Evolutionary conservation across 1,140 invertebrate species (phyloP).

Genomic region (Ericerus pela): DNA sequence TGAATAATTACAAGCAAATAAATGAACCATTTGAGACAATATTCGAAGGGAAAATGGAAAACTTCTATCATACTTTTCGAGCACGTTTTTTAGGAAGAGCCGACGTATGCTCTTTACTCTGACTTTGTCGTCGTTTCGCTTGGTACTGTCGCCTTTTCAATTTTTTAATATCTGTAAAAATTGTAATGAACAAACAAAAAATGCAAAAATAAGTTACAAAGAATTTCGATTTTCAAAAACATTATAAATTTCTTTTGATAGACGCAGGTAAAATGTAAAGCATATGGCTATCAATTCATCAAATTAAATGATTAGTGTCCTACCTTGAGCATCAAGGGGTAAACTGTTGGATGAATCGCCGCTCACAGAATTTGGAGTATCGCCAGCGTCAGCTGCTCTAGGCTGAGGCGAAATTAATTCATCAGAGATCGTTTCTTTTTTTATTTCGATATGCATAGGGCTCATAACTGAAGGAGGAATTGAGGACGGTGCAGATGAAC

Average conservation of each 20-base stretch:
- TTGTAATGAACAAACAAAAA: slow-evolving; percentile 5
- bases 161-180: slow-evolving; percentile 35
- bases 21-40: not conserved
- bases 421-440: slow-evolving; percentile 13
- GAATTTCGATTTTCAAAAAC: not conserved
- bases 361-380: not conserved
- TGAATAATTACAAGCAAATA: not conserved
- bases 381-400: not conserved
- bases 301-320: not conserved
- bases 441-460: slow-evolving; percentile 14
- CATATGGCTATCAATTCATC: not conserved
- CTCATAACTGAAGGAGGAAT: slow-evolving; percentile 15
- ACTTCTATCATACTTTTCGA: slow-evolving; percentile 40
- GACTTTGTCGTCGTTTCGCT: slow-evolving; percentile 58
- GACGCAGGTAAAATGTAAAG: not conserved
- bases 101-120: slow-evolving; percentile 39
- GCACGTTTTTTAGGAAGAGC: slow-evolving; percentile 55
- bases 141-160: slow-evolving; percentile 66
- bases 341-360: not conserved
- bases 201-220: too few relatives aligned
- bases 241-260: too few relatives aligned
- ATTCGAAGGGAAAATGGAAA: not conserved
- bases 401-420: not conserved
- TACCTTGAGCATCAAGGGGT: not conserved
- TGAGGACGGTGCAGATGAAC: not conserved